These are phyloP conservation scores for Phallusia fumigata DNA, from an alignment of 23 tunicate species.

Conservation along the genomic window DNA sequence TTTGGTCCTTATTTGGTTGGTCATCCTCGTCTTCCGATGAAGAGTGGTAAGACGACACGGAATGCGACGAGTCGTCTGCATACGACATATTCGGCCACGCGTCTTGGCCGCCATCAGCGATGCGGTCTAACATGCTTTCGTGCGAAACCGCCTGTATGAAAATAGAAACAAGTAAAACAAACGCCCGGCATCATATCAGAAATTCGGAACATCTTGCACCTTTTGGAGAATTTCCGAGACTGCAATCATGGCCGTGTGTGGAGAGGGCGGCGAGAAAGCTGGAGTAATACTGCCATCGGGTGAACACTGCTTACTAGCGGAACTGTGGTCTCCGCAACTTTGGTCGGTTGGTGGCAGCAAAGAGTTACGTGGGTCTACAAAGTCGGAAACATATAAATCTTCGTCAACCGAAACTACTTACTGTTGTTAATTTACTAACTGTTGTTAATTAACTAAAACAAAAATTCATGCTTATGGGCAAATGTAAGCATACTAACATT, in stretches of 20 bases:
- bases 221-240: conserved; percentile 63
- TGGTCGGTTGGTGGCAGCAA: conserved; percentile 5
- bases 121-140: neutral
- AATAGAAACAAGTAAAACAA: neutral
- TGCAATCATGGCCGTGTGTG: conserved; percentile 69
- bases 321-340: neutral
- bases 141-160: neutral
- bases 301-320: neutral
- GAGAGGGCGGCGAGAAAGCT: conserved; percentile 78
- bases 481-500: too few species aligned
- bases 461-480: too few species aligned
- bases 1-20: neutral
- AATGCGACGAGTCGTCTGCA: conserved; percentile 6
- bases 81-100: conserved; percentile 1
- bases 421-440: too few species aligned
- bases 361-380: neutral
- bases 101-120: neutral
- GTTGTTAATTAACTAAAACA: too few species aligned
- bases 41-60: conserved; percentile 16
- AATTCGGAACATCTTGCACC: conserved; percentile 22
- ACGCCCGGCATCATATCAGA: too few species aligned
- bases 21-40: neutral
- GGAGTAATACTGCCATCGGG: neutral
- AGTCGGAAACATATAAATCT: too few species aligned
- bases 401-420: too few species aligned